Evolutionary conservation across 1,140 invertebrate species (phyloP).

Genomic region (Aphis gossypii): DNA sequence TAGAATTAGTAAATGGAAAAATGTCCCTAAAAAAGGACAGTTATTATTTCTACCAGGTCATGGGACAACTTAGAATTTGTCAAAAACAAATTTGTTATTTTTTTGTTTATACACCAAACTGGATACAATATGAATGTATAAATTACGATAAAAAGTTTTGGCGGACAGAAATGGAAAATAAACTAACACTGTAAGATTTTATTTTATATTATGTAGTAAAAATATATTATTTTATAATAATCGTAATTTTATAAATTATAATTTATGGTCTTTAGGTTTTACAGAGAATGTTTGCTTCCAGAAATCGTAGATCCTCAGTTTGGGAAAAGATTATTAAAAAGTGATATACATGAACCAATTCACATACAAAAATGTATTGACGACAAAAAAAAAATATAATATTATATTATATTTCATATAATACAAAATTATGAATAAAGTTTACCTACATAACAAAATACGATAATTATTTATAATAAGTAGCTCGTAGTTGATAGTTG

Average conservation of each 20-base stretch:
- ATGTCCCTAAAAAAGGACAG: conserved; percentile 15
- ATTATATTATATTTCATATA: too few relatives aligned
- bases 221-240: background rate
- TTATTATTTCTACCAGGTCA: conserved; percentile 31
- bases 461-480: too few relatives aligned
- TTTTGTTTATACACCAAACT: conserved; percentile 19
- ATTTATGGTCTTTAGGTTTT: background rate
- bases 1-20: background rate
- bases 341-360: background rate
- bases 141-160: background rate
- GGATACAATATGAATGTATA: conserved; percentile 18
- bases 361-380: background rate
- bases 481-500: too few relatives aligned
- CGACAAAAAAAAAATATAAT: background rate
- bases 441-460: too few relatives aligned
- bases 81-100: background rate
- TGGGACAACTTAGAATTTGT: conserved; percentile 16
- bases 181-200: conserved; percentile 9
- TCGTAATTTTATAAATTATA: background rate
- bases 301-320: background rate
- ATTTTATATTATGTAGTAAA: background rate
- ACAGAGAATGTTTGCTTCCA: background rate
- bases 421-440: too few relatives aligned
- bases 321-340: background rate
- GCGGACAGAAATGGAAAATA: conserved; percentile 16